Evolutionary conservation across 1,140 invertebrate species (phyloP).

Genomic region (Stratiolaelaps scimitus): DNA sequence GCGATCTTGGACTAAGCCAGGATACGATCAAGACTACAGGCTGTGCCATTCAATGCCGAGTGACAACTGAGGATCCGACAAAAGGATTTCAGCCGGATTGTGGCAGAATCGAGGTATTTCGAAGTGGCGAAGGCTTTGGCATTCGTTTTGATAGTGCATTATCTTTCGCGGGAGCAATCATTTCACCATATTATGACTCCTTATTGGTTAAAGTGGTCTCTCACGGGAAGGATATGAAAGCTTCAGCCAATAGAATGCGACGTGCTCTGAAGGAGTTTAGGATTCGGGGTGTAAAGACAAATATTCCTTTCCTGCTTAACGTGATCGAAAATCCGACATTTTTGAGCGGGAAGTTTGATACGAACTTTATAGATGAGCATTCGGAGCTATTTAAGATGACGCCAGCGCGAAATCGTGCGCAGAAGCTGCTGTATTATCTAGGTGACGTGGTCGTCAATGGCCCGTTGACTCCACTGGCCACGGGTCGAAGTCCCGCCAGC

Average conservation of each 20-base stretch:
- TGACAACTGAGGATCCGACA: constrained; percentile 48
- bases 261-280: constrained; percentile 29
- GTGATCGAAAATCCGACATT: constrained; percentile 27
- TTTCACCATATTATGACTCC: constrained; percentile 30
- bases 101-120: constrained; percentile 37
- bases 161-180: constrained; percentile 5
- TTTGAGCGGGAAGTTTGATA: constrained; percentile 23
- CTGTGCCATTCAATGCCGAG: constrained; percentile 45
- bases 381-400: constrained; percentile 11
- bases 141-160: constrained; percentile 32
- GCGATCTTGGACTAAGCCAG: constrained; percentile 33
- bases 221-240: constrained; percentile 25
- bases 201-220: constrained; percentile 29
- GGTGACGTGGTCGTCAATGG: constrained; percentile 29
- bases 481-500: constrained; percentile 68
- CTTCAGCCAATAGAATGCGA: constrained; percentile 24
- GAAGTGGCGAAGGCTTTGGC: constrained; percentile 33
- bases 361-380: constrained; percentile 29
- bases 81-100: constrained; percentile 48
- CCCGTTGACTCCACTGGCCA: constrained; percentile 72
- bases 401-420: constrained; percentile 1
- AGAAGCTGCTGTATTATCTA: constrained; percentile 30
- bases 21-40: constrained; percentile 32
- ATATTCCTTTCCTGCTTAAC: constrained; percentile 28
- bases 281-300: constrained; percentile 30